Percentiles rank a stretch among this genome's conserved stretches.
Conservation (phyloP, 2,113 vertebrate genomes). For the Actinemys pallida region DNA sequence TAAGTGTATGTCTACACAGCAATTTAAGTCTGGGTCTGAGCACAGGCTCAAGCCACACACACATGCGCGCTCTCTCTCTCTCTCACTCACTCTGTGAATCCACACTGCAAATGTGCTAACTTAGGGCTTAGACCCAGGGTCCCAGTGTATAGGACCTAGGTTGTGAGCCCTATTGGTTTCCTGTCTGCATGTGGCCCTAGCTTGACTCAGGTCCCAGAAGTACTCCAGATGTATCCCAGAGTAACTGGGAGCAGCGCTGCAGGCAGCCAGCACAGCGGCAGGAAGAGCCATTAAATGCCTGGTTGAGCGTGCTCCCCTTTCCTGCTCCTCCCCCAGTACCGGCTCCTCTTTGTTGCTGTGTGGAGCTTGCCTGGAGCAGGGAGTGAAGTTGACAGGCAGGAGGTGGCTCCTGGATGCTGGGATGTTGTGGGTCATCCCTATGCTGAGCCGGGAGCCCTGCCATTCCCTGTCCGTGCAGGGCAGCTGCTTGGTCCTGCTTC, state of each 20-base stretch:
- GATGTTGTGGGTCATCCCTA: background rate
- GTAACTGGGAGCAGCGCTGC: background rate
- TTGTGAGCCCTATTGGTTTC: background rate
- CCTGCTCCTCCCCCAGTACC: background rate
- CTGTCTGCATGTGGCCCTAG: background rate
- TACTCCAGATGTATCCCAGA: background rate
- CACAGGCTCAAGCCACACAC: background rate
- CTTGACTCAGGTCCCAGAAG: background rate
- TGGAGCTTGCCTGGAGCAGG: background rate
- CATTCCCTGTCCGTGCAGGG: background rate
- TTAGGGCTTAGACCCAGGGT: background rate
- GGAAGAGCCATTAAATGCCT: background rate
- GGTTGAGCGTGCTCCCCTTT: background rate
- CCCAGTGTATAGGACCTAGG: background rate
- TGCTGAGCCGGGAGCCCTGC: background rate
- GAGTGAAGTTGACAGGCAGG: background rate
- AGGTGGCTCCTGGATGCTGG: background rate
- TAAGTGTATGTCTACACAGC: background rate
- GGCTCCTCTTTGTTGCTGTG: background rate
- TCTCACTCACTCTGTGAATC: no score
- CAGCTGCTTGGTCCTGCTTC: background rate
- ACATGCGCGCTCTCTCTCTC: no score
- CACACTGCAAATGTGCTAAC: background rate
- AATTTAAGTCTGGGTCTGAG: background rate
- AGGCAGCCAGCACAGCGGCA: background rate